Conservation (phyloP, 2,888 invertebrate species). For the Hofmannophila pseudospretella region DNA sequence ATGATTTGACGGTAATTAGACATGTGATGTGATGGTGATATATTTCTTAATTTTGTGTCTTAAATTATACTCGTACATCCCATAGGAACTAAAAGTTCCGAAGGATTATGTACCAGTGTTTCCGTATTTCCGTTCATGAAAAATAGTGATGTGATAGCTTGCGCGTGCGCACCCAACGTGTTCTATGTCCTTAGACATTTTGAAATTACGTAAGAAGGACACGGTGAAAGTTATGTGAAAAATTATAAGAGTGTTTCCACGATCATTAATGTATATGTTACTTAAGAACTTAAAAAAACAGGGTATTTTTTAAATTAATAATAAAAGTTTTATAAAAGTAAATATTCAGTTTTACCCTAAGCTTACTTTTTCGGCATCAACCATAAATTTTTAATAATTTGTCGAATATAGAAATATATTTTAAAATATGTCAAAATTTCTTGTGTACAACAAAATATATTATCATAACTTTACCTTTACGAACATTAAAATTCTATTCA, state of each 20-base stretch:
- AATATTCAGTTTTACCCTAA: no score
- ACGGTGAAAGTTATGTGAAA: not conserved
- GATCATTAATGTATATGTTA: not conserved
- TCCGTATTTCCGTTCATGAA: no score
- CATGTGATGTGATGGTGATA: not conserved
- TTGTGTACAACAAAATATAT: no score
- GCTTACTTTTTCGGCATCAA: no score
- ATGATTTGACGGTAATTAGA: not conserved
- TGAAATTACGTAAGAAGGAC: not conserved
- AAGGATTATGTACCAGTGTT: no score
- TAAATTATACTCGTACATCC: no score
- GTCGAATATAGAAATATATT: not conserved
- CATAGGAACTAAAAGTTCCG: no score
- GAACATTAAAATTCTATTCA: not conserved
- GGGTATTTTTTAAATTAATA: not conserved
- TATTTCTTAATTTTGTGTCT: not conserved
- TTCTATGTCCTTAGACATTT: not conserved
- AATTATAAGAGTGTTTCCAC: not conserved
- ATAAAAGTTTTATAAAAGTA: not conserved
- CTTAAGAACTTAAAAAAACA: no score
- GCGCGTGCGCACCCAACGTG: no score
- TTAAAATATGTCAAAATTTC: no score
- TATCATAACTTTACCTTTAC: not conserved
- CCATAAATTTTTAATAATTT: no score
- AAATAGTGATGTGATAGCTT: no score